phyloP scores from a whole-genome alignment of 2,797 vertebrate species.

The Rhincodon typus region DNA sequence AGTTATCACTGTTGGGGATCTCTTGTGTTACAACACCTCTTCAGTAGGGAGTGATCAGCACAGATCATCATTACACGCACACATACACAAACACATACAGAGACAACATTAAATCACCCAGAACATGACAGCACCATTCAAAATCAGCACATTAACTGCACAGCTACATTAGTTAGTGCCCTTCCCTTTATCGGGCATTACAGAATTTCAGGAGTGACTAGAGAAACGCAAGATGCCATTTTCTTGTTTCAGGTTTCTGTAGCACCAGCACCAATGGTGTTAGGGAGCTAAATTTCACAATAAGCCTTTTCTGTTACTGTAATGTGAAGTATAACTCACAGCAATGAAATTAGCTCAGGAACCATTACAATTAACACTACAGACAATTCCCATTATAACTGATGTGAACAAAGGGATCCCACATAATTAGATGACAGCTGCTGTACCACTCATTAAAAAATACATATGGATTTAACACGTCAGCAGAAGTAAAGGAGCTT shows the following conservation, averaged over 20 bases:
- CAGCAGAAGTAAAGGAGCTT: not conserved
- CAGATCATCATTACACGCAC: no score
- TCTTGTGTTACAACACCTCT: no score
- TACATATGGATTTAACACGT: not conserved
- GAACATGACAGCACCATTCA: no score
- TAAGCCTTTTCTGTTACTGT: not conserved
- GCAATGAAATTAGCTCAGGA: not conserved
- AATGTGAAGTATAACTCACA: not conserved
- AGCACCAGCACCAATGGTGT: not conserved
- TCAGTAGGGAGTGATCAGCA: no score
- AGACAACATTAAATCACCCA: no score
- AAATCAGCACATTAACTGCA: no score
- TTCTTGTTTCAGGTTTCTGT: not conserved
- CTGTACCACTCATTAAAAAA: not conserved
- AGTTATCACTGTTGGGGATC: no score
- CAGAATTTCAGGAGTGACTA: not conserved
- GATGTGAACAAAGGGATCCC: not conserved
- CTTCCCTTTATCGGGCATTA: not conserved
- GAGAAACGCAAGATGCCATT: not conserved
- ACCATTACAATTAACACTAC: not conserved
- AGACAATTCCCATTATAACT: not conserved
- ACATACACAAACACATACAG: no score
- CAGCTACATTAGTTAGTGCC: no score
- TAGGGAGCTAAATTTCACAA: not conserved
- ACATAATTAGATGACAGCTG: not conserved